Percentiles rank a stretch among this genome's conserved stretches.
Conservation (phyloP, 2,888 invertebrate genomes). For the Mongoloraphidia duomilia region DNA sequence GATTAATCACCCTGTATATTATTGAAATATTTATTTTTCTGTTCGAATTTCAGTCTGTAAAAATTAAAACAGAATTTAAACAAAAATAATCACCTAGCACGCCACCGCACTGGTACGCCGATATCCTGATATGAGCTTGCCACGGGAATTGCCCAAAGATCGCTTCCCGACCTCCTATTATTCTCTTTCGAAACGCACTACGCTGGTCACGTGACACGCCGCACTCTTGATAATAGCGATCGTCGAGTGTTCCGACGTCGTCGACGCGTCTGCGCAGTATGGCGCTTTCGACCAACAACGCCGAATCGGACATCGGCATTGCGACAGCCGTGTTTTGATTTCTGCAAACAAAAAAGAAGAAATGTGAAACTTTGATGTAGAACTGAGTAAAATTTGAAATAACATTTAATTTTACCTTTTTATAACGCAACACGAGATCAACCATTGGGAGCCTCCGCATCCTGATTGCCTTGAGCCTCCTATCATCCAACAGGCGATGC, state of each 20-base stretch:
- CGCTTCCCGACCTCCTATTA: constrained; percentile 69
- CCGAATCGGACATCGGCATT: neutral
- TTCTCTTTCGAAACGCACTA: constrained; percentile 49
- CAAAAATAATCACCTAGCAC: constrained; percentile 39
- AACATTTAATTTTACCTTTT: constrained; percentile 17
- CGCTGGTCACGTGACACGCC: constrained; percentile 43
- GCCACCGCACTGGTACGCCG: constrained; percentile 71
- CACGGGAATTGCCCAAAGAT: constrained; percentile 67
- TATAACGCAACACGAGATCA: constrained; percentile 55
- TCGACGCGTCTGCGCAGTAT: constrained; percentile 10
- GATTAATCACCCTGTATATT: too few species aligned
- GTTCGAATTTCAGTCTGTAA: neutral
- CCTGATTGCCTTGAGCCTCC: constrained; percentile 52
- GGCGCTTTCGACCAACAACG: neutral
- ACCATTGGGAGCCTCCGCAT: constrained; percentile 52
- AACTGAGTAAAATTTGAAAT: neutral
- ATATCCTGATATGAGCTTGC: constrained; percentile 74
- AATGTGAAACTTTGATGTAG: neutral
- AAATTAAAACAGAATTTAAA: neutral
- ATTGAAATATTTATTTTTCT: too few species aligned
- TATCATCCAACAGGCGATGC: constrained; percentile 60
- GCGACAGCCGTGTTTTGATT: neutral
- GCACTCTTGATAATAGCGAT: constrained; percentile 40
- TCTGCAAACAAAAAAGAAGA: neutral
- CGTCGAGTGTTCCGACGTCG: constrained; percentile 14